Conservation (phyloP, 2,888 invertebrate species). For the Epinotia nisella region DNA sequence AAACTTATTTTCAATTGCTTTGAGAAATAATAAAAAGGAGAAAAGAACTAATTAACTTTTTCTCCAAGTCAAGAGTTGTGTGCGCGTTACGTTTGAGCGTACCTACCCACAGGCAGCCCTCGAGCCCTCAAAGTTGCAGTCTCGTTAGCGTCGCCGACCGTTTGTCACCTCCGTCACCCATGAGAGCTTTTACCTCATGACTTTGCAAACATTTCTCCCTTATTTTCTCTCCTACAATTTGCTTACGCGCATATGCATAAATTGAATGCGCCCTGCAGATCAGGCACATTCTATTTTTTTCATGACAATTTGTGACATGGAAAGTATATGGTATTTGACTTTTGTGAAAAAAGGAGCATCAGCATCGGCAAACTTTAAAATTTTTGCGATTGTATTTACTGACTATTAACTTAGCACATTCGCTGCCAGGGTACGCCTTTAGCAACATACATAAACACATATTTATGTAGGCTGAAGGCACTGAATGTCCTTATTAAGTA, state of each 20-base stretch:
- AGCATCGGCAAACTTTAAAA: too few relatives aligned
- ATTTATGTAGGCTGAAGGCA: neutral
- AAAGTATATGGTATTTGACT: too few relatives aligned
- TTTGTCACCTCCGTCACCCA: constrained; percentile 54
- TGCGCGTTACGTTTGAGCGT: neutral
- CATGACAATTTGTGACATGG: too few relatives aligned
- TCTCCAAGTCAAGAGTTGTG: neutral
- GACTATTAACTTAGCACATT: neutral
- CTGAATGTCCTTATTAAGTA: too few relatives aligned
- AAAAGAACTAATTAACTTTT: constrained; percentile 15
- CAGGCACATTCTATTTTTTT: neutral
- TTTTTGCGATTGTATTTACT: neutral
- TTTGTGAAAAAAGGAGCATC: too few relatives aligned
- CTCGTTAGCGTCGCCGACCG: constrained; percentile 61
- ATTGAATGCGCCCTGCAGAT: constrained; percentile 61
- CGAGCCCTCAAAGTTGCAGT: constrained; percentile 55
- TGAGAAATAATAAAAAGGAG: neutral
- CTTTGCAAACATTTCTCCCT: constrained; percentile 18
- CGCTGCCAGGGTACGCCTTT: neutral
- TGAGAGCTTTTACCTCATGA: constrained; percentile 49
- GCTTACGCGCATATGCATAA: constrained; percentile 54
- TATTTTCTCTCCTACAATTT: constrained; percentile 25
- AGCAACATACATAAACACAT: neutral
- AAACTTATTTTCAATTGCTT: neutral
- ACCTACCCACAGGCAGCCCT: neutral